Evolutionary conservation across 2,888 invertebrate species (phyloP).

Genomic region (Hylaea fasciaria): DNA sequence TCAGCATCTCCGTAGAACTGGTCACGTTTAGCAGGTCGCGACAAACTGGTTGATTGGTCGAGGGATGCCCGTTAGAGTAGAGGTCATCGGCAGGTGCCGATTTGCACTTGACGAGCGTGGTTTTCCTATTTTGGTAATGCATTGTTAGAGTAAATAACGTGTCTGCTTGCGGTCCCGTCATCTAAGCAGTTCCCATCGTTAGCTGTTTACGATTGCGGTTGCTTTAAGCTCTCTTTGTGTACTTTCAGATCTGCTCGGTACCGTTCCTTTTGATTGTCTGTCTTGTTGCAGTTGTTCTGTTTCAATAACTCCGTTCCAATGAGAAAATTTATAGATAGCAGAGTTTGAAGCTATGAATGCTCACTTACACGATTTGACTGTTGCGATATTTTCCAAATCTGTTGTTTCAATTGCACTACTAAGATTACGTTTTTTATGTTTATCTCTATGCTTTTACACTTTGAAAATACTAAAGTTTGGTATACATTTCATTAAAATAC

Average conservation of each 20-base stretch:
- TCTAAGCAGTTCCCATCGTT: slow-evolving; percentile 51
- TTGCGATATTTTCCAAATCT: neutral
- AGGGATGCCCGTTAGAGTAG: slow-evolving; percentile 76
- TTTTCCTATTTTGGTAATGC: slow-evolving; percentile 76
- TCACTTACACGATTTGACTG: too few species aligned
- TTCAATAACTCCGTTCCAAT: neutral
- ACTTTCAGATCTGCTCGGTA: slow-evolving; percentile 21
- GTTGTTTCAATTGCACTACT: neutral
- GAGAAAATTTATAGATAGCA: neutral
- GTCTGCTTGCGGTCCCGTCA: slow-evolving; percentile 45
- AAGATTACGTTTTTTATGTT: too few species aligned
- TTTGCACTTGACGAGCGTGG: slow-evolving; percentile 77
- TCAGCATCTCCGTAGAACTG: slow-evolving; percentile 34
- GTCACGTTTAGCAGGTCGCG: slow-evolving; percentile 36
- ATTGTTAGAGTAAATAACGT: slow-evolving; percentile 71
- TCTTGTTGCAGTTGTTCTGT: neutral
- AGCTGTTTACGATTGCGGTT: slow-evolving; percentile 36
- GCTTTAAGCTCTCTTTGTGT: slow-evolving; percentile 21
- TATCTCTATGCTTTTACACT: too few species aligned
- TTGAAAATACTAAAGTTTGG: neutral
- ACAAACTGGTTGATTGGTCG: slow-evolving; percentile 38
- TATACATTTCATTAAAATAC: neutral
- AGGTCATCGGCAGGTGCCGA: slow-evolving; percentile 82
- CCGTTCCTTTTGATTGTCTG: slow-evolving; percentile 16
- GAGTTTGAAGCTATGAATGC: too few species aligned